Conservation (phyloP, 2,113 vertebrate genomes). For the Poecile atricapillus region DNA sequence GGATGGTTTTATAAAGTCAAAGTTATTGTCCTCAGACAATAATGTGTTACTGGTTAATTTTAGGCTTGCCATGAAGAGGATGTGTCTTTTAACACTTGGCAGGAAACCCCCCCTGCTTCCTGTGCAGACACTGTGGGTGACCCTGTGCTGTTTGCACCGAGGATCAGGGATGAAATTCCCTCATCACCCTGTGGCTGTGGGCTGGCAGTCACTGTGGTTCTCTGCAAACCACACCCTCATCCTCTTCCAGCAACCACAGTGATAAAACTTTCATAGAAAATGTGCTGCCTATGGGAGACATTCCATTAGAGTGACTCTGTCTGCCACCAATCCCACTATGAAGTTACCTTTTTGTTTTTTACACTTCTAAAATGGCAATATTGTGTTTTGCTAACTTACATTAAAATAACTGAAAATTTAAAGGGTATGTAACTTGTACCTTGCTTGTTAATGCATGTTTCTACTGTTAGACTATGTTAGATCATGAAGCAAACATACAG, state of each 20-base stretch:
- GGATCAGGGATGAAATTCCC: background rate
- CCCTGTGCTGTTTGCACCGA: background rate
- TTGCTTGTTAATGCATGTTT: background rate
- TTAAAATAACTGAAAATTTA: background rate
- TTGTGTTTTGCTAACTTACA: background rate
- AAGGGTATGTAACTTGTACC: background rate
- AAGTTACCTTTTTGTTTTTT: background rate
- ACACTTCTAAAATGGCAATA: background rate
- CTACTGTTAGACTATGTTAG: background rate
- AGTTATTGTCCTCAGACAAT: background rate
- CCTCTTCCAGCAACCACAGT: background rate
- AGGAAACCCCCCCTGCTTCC: accelerated
- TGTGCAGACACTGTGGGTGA: background rate
- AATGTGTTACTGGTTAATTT: background rate
- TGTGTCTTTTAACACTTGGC: accelerated
- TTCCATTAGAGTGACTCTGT: background rate
- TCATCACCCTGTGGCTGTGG: background rate
- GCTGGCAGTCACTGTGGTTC: background rate
- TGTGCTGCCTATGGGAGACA: background rate
- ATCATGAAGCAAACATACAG: background rate
- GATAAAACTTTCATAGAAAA: background rate
- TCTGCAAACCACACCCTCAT: background rate
- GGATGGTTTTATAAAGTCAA: background rate
- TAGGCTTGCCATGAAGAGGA: background rate
- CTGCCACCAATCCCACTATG: background rate